Percentiles rank a stretch among this genome's conserved stretches.
Evolutionary conservation across 1,140 invertebrate genomes (phyloP).

Genomic region (Piezodorus guildinii): DNA sequence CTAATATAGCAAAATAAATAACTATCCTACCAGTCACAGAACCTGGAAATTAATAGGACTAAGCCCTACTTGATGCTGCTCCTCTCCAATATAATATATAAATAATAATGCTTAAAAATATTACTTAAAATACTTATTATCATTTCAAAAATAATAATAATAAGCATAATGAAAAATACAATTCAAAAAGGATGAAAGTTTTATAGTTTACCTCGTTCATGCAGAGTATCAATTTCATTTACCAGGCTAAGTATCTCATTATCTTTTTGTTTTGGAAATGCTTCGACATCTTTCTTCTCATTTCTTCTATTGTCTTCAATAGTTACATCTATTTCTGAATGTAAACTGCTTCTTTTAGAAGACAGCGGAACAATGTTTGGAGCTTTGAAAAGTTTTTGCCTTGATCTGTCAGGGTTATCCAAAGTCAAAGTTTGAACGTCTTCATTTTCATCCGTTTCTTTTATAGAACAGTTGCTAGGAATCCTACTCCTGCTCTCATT

Average conservation of each 20-base stretch:
- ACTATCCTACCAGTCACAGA: too few species aligned
- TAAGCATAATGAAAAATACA: too few species aligned
- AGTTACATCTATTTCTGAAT: constrained; percentile 7
- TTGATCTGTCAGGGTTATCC: neutral
- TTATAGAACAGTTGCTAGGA: constrained; percentile 1
- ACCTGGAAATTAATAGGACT: too few species aligned
- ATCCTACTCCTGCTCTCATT: neutral
- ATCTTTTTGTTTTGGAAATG: neutral
- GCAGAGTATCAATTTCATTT: neutral
- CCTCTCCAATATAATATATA: too few species aligned
- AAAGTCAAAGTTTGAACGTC: constrained; percentile 18
- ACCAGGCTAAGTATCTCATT: neutral
- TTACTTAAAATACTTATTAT: too few species aligned
- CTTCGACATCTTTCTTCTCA: constrained; percentile 26
- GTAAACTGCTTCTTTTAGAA: neutral
- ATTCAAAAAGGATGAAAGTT: neutral
- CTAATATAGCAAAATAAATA: too few species aligned
- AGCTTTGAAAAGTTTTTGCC: constrained; percentile 14
- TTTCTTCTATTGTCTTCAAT: constrained; percentile 30
- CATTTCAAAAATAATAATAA: neutral
- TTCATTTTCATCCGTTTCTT: constrained; percentile 20
- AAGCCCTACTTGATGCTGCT: too few species aligned
- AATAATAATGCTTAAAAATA: too few species aligned
- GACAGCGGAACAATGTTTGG: neutral
- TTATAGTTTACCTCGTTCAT: constrained; percentile 7